Evolutionary conservation across 1,140 invertebrate genomes (phyloP).

Genomic region (Neotoxoptera formosana): DNA sequence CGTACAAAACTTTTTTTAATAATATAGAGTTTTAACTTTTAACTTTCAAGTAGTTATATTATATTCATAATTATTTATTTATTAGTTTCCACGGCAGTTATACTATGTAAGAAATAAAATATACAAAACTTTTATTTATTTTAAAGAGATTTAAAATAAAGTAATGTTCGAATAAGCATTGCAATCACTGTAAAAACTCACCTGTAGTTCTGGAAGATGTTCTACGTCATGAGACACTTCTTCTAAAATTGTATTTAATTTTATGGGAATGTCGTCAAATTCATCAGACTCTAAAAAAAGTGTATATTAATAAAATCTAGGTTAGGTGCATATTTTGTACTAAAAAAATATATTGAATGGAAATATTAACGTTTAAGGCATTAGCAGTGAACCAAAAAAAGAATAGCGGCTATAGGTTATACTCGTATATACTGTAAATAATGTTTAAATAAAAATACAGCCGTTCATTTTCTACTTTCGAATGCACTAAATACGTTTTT

Average conservation of each 20-base stretch:
- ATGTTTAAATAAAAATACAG: neutral
- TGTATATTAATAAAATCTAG: neutral
- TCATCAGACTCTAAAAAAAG: constrained; percentile 30
- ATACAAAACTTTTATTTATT: neutral
- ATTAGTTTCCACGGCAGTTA: neutral
- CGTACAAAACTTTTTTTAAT: neutral
- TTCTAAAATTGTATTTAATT: constrained; percentile 28
- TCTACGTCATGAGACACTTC: constrained; percentile 32
- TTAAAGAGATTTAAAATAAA: neutral
- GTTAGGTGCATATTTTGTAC: neutral
- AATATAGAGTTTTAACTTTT: neutral
- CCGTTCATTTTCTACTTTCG: neutral
- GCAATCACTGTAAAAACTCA: neutral
- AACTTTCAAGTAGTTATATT: neutral
- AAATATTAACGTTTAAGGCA: neutral
- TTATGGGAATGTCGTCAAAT: constrained; percentile 17
- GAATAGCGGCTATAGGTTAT: neutral
- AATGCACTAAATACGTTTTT: neutral
- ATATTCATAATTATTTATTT: neutral
- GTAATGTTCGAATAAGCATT: neutral
- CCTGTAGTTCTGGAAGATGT: constrained; percentile 44
- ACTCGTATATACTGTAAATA: neutral
- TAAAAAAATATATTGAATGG: neutral
- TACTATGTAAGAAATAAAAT: neutral
- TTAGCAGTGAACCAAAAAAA: constrained; percentile 10